phyloP scores from a whole-genome alignment of 2,113 vertebrate species.

The Ptyas mucosa region DNA sequence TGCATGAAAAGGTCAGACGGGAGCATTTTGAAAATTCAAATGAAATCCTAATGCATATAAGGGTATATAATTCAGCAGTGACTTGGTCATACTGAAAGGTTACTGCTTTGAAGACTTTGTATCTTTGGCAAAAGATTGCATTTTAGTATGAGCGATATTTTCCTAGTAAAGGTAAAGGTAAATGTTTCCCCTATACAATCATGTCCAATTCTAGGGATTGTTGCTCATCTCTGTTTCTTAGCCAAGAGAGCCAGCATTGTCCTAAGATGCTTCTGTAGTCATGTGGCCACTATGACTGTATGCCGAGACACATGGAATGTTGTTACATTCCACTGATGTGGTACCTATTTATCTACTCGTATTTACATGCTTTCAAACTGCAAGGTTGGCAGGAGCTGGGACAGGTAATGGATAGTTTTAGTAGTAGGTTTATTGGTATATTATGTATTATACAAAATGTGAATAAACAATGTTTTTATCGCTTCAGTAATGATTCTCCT shows the following conservation, averaged over 20 bases:
- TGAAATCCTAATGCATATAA: constrained; percentile 41
- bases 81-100: constrained; percentile 47
- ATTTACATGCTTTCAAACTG: no score
- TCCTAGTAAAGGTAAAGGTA: background rate
- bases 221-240: no score
- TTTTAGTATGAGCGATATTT: constrained; percentile 14
- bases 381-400: no score
- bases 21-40: constrained; percentile 52
- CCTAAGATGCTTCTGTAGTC: no score
- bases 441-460: background rate
- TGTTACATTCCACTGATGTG: no score
- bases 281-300: no score
- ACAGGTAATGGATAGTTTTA: no score
- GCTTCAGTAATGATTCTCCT: background rate
- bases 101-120: constrained; percentile 3
- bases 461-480: background rate
- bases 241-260: no score
- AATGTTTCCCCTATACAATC: no score
- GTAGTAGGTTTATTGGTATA: background rate
- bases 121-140: background rate
- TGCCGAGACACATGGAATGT: no score
- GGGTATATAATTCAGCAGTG: constrained; percentile 41
- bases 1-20: constrained; percentile 60
- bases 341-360: no score
- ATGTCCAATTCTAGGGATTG: no score